phyloP scores from a whole-genome alignment of 2,888 invertebrate species.

The Branchipolynoe longqiensis region DNA sequence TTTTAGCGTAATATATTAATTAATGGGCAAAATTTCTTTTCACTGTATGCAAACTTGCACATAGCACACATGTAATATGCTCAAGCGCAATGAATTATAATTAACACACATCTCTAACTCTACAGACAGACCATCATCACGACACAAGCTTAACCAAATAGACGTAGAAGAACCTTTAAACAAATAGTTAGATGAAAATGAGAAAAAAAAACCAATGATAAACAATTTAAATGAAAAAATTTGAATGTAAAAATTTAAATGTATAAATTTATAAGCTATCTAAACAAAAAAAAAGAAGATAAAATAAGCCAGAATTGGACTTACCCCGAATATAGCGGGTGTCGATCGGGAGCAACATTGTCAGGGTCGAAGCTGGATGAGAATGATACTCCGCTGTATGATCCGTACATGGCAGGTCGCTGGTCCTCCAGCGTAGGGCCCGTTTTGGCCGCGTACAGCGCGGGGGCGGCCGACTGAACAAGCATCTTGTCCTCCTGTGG shows the following conservation, averaged over 20 bases:
- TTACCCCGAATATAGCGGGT: constrained; percentile 85
- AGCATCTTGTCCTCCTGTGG: constrained; percentile 63
- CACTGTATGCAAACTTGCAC: no score
- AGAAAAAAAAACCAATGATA: not conserved
- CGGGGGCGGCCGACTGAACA: constrained; percentile 58
- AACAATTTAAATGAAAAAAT: not conserved
- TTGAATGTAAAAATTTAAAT: not conserved
- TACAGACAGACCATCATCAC: no score
- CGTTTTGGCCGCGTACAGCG: constrained; percentile 52
- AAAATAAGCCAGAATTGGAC: constrained; percentile 69
- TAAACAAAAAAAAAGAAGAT: not conserved
- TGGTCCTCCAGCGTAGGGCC: constrained; percentile 65
- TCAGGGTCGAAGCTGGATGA: constrained; percentile 84
- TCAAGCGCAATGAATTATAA: no score
- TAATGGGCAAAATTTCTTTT: no score
- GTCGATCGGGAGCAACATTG: constrained; percentile 84
- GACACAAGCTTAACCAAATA: no score
- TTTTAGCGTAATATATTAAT: no score
- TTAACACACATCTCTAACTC: no score
- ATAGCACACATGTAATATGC: no score
- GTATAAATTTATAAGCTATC: not conserved
- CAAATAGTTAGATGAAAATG: not conserved
- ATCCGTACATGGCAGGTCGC: constrained; percentile 68
- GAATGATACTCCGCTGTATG: constrained; percentile 80
- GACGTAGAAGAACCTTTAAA: no score